These are phyloP conservation scores for Vespertilio murinus DNA, from an alignment of 2,797 vertebrate species.

Conservation along the genomic window DNA sequence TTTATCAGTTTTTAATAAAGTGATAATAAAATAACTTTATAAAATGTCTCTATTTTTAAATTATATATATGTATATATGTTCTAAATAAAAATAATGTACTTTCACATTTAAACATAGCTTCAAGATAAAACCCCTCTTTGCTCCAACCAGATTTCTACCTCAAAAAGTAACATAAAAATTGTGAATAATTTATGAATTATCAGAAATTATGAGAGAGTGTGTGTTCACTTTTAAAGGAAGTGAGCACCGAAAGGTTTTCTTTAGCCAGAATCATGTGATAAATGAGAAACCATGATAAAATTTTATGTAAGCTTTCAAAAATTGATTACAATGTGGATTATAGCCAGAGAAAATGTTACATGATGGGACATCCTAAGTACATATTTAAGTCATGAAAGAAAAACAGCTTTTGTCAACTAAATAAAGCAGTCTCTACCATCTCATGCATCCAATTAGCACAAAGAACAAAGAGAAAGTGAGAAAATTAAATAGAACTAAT, in stretches of 20 bases:
- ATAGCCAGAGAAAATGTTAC: conserved; percentile 39
- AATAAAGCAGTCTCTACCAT: conserved; percentile 70
- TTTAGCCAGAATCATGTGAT: conserved; percentile 42
- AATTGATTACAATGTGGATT: conserved; percentile 24
- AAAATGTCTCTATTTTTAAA: background rate
- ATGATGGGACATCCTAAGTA: conserved; percentile 65
- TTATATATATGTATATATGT: too few relatives aligned
- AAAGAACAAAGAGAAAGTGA: conserved; percentile 75
- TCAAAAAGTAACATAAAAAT: background rate
- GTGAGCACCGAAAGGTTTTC: conserved; percentile 11
- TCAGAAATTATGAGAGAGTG: background rate
- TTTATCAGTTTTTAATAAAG: background rate
- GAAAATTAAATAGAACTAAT: conserved; percentile 78
- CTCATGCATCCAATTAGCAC: conserved; percentile 71
- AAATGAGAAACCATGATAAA: conserved; percentile 48
- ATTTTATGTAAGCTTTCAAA: conserved; percentile 63
- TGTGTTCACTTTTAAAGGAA: conserved; percentile 8
- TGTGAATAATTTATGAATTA: background rate
- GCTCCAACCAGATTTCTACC: background rate
- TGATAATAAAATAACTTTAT: background rate
- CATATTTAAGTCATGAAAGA: conserved; percentile 69
- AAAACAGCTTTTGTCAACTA: conserved; percentile 74
- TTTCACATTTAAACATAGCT: background rate
- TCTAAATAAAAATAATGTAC: background rate
- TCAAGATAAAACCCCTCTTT: background rate